These are phyloP conservation scores for Lagopus muta DNA, from an alignment of 2,113 vertebrate genomes.

Conservation along the genomic window DNA sequence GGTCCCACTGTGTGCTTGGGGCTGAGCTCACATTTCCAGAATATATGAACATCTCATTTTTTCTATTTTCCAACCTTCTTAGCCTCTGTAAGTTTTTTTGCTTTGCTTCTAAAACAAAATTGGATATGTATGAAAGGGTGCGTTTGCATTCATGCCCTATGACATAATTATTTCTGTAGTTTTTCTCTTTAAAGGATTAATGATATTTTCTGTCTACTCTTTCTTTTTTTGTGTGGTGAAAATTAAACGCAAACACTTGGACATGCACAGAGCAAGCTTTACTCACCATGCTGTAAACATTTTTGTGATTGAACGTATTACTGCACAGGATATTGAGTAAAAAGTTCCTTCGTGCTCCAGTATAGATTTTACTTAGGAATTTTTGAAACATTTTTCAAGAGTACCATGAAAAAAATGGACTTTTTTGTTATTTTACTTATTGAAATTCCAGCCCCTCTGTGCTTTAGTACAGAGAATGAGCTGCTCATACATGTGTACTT, in stretches of 20 bases:
- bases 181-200: not conserved
- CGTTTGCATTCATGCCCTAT: not conserved
- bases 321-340: not conserved
- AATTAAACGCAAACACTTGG: not conserved
- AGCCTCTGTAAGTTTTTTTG: not conserved
- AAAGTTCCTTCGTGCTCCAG: not conserved
- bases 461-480: not conserved
- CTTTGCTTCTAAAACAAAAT: not conserved
- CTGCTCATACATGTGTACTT: not conserved
- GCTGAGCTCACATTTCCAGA: not conserved
- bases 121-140: not conserved
- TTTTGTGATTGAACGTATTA: not conserved
- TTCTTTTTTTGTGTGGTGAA: not conserved
- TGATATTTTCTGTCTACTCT: not conserved
- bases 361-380: not conserved
- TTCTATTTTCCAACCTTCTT: not conserved
- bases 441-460: not conserved
- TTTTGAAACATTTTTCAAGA: not conserved
- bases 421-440: not conserved
- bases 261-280: not conserved
- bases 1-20: not conserved
- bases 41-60: not conserved
- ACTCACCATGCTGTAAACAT: fast-evolving
- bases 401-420: not conserved
- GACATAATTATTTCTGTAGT: not conserved